Conservation (phyloP, 2,113 vertebrate species). For the Carassius carassius region DNA sequence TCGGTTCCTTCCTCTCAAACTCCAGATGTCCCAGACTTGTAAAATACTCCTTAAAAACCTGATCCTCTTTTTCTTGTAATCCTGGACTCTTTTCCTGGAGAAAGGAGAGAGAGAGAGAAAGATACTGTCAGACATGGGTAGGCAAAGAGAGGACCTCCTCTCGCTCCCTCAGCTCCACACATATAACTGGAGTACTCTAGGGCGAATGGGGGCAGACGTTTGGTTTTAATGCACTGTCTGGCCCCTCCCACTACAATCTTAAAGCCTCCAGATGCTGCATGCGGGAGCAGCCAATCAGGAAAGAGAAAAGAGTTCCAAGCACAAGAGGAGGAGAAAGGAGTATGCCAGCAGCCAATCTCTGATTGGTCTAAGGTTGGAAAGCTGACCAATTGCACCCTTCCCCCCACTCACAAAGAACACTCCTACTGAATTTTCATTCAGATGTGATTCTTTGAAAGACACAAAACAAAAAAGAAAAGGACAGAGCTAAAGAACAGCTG, state of each 20-base stretch:
- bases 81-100: slow-evolving; percentile 38
- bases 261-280: slow-evolving; percentile 60
- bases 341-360: slow-evolving; percentile 45
- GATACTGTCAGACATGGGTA: slow-evolving; percentile 42
- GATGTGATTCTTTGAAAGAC: slow-evolving; percentile 77
- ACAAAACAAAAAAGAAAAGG: slow-evolving; percentile 49
- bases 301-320: slow-evolving; percentile 48
- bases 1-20: neutral
- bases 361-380: slow-evolving; percentile 66
- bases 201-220: slow-evolving; percentile 70
- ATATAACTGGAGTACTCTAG: slow-evolving; percentile 61
- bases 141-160: slow-evolving; percentile 13
- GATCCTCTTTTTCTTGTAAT: slow-evolving; percentile 21
- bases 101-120: slow-evolving; percentile 31
- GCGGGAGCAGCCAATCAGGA: slow-evolving; percentile 65
- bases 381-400: slow-evolving; percentile 68
- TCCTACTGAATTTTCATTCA: slow-evolving; percentile 78
- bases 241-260: slow-evolving; percentile 65
- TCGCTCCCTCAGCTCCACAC: slow-evolving; percentile 46
- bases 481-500: slow-evolving; percentile 68
- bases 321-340: slow-evolving; percentile 54
- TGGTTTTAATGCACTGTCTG: slow-evolving; percentile 71
- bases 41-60: slow-evolving; percentile 19
- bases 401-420: slow-evolving; percentile 73
- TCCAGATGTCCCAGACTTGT: neutral